Evolutionary conservation across 2,113 vertebrate genomes (phyloP).

Genomic region (Galbula dea): DNA sequence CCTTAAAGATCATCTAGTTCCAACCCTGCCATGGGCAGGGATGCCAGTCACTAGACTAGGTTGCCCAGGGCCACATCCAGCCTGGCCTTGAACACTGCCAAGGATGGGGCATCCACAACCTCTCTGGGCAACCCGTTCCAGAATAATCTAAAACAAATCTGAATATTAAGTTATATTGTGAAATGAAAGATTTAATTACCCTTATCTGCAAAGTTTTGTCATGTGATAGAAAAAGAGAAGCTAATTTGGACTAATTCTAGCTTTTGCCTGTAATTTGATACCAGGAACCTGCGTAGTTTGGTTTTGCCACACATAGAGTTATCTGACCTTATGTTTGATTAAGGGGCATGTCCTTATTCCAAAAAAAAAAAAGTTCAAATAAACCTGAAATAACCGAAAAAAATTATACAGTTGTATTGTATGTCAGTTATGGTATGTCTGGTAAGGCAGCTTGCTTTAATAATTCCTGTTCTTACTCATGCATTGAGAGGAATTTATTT

Average conservation of each 20-base stretch:
- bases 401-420: background rate
- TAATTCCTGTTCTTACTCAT: background rate
- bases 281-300: background rate
- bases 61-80: too few relatives aligned
- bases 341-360: background rate
- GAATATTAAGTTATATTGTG: background rate
- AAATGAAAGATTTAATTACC: slow-evolving; percentile 2
- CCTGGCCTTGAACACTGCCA: too few relatives aligned
- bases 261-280: background rate
- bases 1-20: too few relatives aligned
- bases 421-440: background rate
- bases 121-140: too few relatives aligned
- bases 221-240: background rate
- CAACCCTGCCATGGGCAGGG: too few relatives aligned
- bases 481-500: background rate
- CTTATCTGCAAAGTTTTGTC: background rate
- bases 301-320: background rate
- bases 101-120: too few relatives aligned
- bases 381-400: background rate
- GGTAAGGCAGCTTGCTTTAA: background rate
- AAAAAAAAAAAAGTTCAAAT: background rate
- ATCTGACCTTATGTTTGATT: background rate
- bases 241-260: background rate
- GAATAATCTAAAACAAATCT: slow-evolving; percentile 42
- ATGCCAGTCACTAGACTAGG: too few relatives aligned